Percentiles rank a stretch among this genome's conserved stretches.
phyloP scores from a whole-genome alignment of 64 coral and sea anemone genomes.

The Hydrozoanthus tunicans region DNA sequence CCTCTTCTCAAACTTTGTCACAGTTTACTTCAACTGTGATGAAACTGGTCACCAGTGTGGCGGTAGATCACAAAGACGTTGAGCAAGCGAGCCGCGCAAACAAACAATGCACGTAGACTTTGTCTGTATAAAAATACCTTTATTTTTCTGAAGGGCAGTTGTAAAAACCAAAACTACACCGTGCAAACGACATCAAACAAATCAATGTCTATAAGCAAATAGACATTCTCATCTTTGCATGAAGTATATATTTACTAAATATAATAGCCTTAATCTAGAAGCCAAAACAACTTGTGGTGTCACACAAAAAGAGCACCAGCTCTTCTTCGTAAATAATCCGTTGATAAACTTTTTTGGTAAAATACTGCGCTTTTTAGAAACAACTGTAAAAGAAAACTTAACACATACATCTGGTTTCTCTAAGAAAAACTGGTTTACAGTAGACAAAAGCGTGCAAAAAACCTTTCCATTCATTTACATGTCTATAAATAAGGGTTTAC shows the following conservation, averaged over 20 bases:
- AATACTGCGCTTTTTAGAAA: no score
- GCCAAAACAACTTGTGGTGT: neutral
- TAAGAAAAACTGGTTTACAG: no score
- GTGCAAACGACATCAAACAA: constrained; percentile 13
- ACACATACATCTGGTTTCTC: no score
- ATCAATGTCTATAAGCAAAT: neutral
- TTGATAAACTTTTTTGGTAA: no score
- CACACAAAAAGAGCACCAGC: neutral
- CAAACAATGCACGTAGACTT: neutral
- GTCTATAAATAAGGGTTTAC: no score
- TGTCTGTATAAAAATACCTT: constrained; percentile 58
- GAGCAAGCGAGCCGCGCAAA: neutral
- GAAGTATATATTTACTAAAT: neutral
- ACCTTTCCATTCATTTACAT: no score
- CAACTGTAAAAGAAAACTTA: no score
- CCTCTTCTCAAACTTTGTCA: no score
- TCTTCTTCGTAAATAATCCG: no score
- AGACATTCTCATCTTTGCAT: neutral
- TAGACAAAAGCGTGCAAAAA: no score
- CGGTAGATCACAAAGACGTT: neutral
- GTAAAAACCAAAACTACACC: neutral
- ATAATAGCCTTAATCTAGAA: neutral
- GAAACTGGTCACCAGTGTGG: neutral
- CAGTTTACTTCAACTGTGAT: neutral
- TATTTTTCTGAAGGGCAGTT: constrained; percentile 19